Percentiles rank a stretch among this genome's conserved stretches.
phyloP scores from a whole-genome alignment of 2,113 vertebrate species.

The Chloropsis cyanopogon region DNA sequence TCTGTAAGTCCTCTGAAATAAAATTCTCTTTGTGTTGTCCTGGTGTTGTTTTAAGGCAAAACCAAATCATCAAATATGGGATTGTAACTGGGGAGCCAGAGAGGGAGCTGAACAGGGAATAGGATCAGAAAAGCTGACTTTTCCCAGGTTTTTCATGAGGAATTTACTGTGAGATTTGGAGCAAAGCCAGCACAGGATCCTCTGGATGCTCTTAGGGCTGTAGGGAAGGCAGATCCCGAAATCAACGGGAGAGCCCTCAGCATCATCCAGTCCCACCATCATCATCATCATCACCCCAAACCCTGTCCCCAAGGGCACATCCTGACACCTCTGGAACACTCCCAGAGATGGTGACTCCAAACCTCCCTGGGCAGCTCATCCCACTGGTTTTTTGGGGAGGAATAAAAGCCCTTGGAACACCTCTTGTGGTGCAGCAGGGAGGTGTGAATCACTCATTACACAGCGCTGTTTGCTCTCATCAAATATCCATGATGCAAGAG shows the following conservation, averaged over 20 bases:
- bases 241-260: neutral
- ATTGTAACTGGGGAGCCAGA: neutral
- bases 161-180: neutral
- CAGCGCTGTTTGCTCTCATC: slow-evolving; percentile 23
- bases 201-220: neutral
- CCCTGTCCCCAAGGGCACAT: neutral
- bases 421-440: neutral
- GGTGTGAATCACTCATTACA: neutral
- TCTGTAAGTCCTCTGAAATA: neutral
- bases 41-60: neutral
- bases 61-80: neutral
- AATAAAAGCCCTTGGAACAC: neutral
- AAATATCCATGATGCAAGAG: neutral
- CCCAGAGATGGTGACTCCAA: neutral
- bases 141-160: neutral
- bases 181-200: neutral
- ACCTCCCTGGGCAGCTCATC: neutral
- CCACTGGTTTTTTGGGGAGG: neutral
- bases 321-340: neutral
- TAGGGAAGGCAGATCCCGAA: neutral
- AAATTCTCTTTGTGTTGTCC: neutral
- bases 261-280: neutral
- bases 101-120: neutral
- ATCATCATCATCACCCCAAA: neutral
- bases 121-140: neutral